Evolutionary conservation across 2,797 vertebrate species (phyloP).

Genomic region (Chaunax sp.): DNA sequence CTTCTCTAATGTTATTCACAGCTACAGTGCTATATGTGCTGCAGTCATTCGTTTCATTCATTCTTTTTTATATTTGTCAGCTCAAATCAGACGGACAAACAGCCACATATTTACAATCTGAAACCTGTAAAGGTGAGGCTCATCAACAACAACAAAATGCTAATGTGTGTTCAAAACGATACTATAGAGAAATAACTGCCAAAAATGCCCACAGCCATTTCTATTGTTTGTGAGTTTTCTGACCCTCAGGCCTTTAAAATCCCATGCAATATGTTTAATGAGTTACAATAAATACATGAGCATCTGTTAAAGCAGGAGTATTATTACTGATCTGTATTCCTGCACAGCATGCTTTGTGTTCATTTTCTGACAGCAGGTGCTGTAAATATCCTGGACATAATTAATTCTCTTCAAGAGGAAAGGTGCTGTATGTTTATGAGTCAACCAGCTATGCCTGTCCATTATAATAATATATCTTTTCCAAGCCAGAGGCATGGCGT

Average conservation of each 20-base stretch:
- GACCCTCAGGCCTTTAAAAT: background rate
- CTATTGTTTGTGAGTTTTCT: background rate
- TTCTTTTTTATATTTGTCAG: constrained; percentile 11
- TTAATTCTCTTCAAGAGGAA: constrained; percentile 38
- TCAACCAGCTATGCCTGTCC: constrained; percentile 12
- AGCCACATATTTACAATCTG: constrained; percentile 20
- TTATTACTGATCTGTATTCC: constrained; percentile 1
- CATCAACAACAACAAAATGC: background rate
- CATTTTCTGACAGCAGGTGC: constrained; percentile 8
- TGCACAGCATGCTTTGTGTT: background rate
- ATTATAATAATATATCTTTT: constrained; percentile 43
- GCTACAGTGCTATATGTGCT: constrained; percentile 7
- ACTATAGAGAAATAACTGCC: background rate
- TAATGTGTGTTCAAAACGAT: no score
- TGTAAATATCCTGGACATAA: constrained; percentile 30
- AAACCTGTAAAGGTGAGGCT: background rate
- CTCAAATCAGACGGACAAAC: constrained; percentile 47
- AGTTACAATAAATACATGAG: background rate
- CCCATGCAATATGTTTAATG: background rate
- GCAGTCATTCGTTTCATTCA: constrained; percentile 11
- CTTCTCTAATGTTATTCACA: constrained; percentile 9
- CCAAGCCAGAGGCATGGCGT: constrained; percentile 31
- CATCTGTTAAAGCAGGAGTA: constrained; percentile 3
- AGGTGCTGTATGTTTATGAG: constrained; percentile 31
- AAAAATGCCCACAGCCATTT: background rate